Conservation (phyloP, 2,888 invertebrate species). For the Lamproptera curius region DNA sequence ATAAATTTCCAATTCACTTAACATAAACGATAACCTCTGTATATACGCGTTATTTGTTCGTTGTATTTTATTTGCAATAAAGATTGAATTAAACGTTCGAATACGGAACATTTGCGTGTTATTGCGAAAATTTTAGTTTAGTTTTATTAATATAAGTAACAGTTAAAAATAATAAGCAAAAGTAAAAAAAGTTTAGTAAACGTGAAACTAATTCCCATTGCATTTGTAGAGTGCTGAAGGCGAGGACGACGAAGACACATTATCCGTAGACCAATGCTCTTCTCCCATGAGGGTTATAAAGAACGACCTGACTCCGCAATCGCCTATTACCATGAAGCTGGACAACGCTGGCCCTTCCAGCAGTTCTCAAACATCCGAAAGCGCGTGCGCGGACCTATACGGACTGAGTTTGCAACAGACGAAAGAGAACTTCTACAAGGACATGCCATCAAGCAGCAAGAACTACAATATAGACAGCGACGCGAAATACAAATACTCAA, state of each 20-base stretch:
- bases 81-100: no score
- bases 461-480: slow-evolving; percentile 58
- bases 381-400: slow-evolving; percentile 46
- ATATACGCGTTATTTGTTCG: no score
- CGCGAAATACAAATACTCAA: slow-evolving; percentile 47
- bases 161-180: no score
- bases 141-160: no score
- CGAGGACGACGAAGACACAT: slow-evolving; percentile 78
- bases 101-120: no score
- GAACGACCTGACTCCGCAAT: slow-evolving; percentile 56
- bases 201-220: no score
- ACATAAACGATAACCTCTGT: no score
- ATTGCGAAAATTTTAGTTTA: no score
- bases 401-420: slow-evolving; percentile 57
- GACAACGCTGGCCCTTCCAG: slow-evolving; percentile 22
- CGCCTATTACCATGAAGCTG: slow-evolving; percentile 29
- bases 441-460: slow-evolving; percentile 65
- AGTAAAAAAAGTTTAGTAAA: no score
- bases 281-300: slow-evolving; percentile 55
- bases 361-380: slow-evolving; percentile 43
- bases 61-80: no score
- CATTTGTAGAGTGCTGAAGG: slow-evolving; percentile 71
- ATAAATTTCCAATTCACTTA: no score
- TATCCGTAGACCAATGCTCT: slow-evolving; percentile 71
- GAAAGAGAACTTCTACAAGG: slow-evolving; percentile 60